Percentiles rank a stretch among this genome's conserved stretches.
phyloP scores from a whole-genome alignment of 2,888 invertebrate genomes.

The Dichetophora obliterata region DNA sequence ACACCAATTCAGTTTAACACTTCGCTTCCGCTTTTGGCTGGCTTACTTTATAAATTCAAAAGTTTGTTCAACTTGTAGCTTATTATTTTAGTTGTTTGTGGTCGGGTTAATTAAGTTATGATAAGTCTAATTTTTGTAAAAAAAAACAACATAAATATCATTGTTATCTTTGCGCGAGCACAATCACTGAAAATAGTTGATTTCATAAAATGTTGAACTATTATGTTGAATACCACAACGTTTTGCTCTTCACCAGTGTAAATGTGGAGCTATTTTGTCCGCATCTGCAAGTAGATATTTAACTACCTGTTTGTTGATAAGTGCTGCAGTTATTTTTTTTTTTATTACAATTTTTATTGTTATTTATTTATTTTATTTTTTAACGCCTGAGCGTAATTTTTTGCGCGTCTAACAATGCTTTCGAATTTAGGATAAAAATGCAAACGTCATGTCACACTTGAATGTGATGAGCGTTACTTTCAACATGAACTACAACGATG shows the following conservation, averaged over 20 bases:
- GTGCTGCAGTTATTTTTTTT: background rate
- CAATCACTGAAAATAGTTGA: conserved; percentile 12
- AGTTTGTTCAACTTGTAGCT: conserved; percentile 8
- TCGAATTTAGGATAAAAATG: conserved; percentile 1
- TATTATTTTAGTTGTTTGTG: background rate
- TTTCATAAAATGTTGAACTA: background rate
- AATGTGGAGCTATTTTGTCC: background rate
- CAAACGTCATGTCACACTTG: conserved; percentile 36
- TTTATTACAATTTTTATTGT: background rate
- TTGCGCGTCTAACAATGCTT: conserved; percentile 12
- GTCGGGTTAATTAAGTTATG: conserved; percentile 26
- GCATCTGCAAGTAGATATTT: conserved; percentile 7
- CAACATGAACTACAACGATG: conserved; percentile 1
- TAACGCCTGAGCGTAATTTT: conserved; percentile 24
- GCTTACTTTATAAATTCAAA: conserved; percentile 18
- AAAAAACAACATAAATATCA: background rate
- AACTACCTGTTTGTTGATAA: conserved; percentile 30
- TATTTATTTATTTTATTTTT: conserved; percentile 7
- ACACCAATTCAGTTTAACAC: background rate
- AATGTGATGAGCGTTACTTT: conserved; percentile 27
- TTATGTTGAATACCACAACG: background rate
- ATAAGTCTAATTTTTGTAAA: conserved; percentile 24
- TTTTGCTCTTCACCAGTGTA: background rate
- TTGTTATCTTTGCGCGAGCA: background rate
- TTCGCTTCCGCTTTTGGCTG: background rate